Evolutionary conservation across 2,888 invertebrate species (phyloP), one percentile per base, ranked within the genome.

Genomic region (Orgyia antiqua): DNA sequence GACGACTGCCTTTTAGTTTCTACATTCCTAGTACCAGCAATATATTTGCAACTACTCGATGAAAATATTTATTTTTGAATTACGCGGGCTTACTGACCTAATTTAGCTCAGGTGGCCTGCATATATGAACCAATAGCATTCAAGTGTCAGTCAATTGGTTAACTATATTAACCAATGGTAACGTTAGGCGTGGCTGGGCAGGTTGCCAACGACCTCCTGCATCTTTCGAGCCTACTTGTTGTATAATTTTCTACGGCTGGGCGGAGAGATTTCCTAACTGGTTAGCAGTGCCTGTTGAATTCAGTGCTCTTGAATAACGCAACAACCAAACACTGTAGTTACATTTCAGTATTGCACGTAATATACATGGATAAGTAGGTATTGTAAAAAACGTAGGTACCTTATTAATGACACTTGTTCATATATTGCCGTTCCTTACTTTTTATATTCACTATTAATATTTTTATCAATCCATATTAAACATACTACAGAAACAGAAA

Each of bases 101-200:
- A 47, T 69, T 80, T 33, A 33, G 24, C 34, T 51, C 72, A 69
- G 71, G 65, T 76, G 70, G 73, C 74, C 74, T 71, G 66, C 55
- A 60, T 58, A 52, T 65, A 60, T 67, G 70, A 60, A 69, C 83
- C 84, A 86, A 86, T 86, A 58, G 65, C 67, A 74, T 45, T 60
- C 58, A 58, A 67, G 72, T 60, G 73, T 58, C 57, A 82, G 83
- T 84, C 87, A 87, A 87, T 87, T 87, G 87, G 87, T 76, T 77
- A 74, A 72, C 68, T 67, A 73, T 79, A 80, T 84, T 83, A 86
- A 78, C 87, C 87, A 87, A 87, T 87, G 69, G 74, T 68, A 63
- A 61, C 73, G 66, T 68, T 80, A 86, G 86, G 87, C 86, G 87
- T 77, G 83, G 86, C 84, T 42, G 84, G 87, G 87, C 86, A 79